Percentiles rank a stretch among this genome's conserved stretches.
phyloP scores from a whole-genome alignment of 2,888 invertebrate species.

The Trilocha varians region DNA sequence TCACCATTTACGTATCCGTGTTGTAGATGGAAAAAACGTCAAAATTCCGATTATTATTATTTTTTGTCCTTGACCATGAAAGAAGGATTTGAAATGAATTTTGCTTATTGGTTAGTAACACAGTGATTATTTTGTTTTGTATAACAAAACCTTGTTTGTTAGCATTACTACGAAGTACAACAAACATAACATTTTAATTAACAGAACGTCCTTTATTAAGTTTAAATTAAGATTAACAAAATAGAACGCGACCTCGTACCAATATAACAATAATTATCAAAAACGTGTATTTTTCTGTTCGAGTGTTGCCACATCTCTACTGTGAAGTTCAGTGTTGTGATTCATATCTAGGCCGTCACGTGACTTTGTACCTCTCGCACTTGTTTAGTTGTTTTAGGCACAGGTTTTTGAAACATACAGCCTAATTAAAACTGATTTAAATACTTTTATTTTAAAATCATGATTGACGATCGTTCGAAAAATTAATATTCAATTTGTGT shows the following conservation, averaged over 20 bases:
- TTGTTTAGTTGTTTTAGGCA: neutral
- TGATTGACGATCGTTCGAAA: too few species aligned
- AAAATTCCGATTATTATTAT: neutral
- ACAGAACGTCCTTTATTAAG: neutral
- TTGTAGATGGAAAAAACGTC: constrained; percentile 1
- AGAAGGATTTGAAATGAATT: neutral
- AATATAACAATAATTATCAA: neutral
- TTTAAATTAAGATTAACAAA: neutral
- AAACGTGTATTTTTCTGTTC: neutral
- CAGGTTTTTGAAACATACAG: too few species aligned
- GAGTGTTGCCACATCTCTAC: neutral
- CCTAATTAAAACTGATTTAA: too few species aligned
- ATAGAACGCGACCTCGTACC: neutral
- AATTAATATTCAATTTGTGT: too few species aligned
- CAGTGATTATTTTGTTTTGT: too few species aligned
- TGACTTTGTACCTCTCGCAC: neutral
- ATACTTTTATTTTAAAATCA: too few species aligned
- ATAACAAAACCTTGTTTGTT: too few species aligned
- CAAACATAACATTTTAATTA: neutral
- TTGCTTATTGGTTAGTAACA: too few species aligned
- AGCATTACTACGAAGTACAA: too few species aligned
- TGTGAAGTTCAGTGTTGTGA: neutral
- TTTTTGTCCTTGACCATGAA: neutral
- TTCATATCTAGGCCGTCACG: neutral
- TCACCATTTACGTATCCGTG: constrained; percentile 7